Base-by-base conservation (phyloP, 1,140 invertebrate genomes). In the Zaprionus capensis region DNA sequence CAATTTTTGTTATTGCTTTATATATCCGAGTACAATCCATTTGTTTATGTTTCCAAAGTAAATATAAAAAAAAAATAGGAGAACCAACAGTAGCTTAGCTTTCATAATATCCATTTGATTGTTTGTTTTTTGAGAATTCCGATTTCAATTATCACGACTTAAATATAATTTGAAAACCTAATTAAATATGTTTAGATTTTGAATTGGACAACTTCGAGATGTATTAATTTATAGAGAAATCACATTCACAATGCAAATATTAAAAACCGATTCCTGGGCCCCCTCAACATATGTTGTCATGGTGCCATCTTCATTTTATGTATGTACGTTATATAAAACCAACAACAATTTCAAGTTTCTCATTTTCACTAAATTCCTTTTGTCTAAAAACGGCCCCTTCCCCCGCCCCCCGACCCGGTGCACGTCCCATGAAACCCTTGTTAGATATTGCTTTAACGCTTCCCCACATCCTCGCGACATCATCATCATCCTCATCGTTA, bases 291-390 rank as follows among this genome's bases (percentile, higher is more conserved):
- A 34, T 34, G 31, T 34, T 14, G 28, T 34, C 22, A 44, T 57
- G 53, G 31, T 58, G 31, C 17, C 56, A 41, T 62, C n/a, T 31
- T 63, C 11, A 63, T 36, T 62, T 28, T 31, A 41, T 71, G 7
- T 38, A 24, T 61, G 59, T 58, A 76, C 64, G 66, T 80, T 77
- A 83, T 11, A 84, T 11, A 84, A 76, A 85, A 76, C 71, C 80
- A 86, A 86, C 78, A 86, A 85, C 82, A 86, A 86, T 86, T 82
- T 76, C 79, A 77, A 77, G 61, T 63, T 41, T 64, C 3, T 74
- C 72, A 86, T 85, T 90, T 88, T 85, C 51, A 80, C 85, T 88
- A 88, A 91, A 88, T 90, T 90, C 76, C 72, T 82, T 88, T 85
- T 91, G 72, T 90, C 85, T 88, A 88, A 90, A 85, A 85, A 77